Percentiles rank a stretch among this genome's conserved stretches.
Evolutionary conservation across 2,797 vertebrate species (phyloP).

Genomic region (Otus scops): DNA sequence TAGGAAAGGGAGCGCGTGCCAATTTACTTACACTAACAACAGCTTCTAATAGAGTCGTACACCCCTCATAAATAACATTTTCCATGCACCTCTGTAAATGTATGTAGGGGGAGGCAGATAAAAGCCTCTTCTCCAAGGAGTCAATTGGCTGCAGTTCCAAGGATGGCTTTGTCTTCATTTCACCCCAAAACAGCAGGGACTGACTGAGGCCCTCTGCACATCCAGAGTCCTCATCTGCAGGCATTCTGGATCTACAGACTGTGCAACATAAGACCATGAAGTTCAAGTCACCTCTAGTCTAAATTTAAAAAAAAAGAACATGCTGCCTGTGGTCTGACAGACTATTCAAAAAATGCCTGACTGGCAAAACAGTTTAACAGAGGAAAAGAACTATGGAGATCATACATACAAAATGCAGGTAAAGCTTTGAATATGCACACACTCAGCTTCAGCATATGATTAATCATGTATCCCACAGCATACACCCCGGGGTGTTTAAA

Average conservation of each 20-base stretch:
- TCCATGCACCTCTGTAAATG: not conserved
- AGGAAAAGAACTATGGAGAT: not conserved
- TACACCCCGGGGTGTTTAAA: not conserved
- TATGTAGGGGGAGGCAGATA: not conserved
- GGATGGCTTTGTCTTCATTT: not conserved
- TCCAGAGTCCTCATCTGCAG: not conserved
- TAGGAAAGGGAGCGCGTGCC: rapidly evolving
- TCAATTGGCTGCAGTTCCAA: not conserved
- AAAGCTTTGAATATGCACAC: rapidly evolving
- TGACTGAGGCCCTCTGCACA: rapidly evolving
- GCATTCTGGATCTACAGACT: rapidly evolving
- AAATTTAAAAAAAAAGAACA: not conserved
- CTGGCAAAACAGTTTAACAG: not conserved
- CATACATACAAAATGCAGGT: not conserved
- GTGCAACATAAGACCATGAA: not conserved
- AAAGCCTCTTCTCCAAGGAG: not conserved
- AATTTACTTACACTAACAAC: not conserved
- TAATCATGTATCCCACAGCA: not conserved
- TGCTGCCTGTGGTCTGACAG: not conserved
- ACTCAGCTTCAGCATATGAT: not conserved
- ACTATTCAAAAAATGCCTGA: not conserved
- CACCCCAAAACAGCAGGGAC: not conserved
- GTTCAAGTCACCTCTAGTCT: not conserved
- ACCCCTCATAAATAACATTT: not conserved
- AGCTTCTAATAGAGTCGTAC: not conserved